phyloP scores from a whole-genome alignment of 1,140 invertebrate species.

The Drosophila lacertosa region DNA sequence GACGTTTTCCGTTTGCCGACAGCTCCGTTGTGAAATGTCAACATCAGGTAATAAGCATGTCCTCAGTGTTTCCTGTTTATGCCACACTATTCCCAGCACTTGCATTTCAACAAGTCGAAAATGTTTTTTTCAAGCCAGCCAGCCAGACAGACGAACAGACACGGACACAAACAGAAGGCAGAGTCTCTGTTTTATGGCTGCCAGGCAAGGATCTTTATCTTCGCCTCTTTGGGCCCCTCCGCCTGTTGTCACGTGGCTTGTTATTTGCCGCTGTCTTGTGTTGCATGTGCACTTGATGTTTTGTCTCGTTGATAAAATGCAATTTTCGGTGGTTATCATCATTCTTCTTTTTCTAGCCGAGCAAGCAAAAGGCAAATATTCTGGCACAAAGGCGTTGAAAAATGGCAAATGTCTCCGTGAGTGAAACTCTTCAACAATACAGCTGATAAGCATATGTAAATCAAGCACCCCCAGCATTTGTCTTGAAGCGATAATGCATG shows the following conservation, averaged over 20 bases:
- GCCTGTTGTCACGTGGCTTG: background rate
- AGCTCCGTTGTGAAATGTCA: conserved; percentile 60
- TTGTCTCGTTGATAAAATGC: conserved; percentile 39
- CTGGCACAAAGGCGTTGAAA: conserved; percentile 8
- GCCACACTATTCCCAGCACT: conserved; percentile 29
- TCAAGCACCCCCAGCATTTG: conserved; percentile 15
- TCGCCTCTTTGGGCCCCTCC: background rate
- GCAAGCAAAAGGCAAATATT: conserved; percentile 3
- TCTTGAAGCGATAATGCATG: conserved; percentile 8
- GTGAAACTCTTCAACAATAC: background rate
- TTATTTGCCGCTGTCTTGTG: conserved; percentile 23
- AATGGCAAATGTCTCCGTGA: conserved; percentile 12
- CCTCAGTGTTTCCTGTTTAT: conserved; percentile 57
- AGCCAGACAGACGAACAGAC: background rate
- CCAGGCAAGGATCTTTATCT: background rate
- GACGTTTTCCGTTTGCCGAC: conserved; percentile 57
- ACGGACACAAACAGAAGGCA: background rate
- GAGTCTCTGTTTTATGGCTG: conserved; percentile 10
- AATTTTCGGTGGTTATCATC: conserved; percentile 9
- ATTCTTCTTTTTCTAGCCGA: background rate
- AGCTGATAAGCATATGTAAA: conserved; percentile 49
- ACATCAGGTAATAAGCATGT: conserved; percentile 72
- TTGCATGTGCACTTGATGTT: conserved; percentile 35
- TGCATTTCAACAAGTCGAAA: conserved; percentile 42
- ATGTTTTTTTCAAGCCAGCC: conserved; percentile 9